These are phyloP conservation scores for Myotis planiceps DNA, from an alignment of 2,797 vertebrate species.

Conservation along the genomic window DNA sequence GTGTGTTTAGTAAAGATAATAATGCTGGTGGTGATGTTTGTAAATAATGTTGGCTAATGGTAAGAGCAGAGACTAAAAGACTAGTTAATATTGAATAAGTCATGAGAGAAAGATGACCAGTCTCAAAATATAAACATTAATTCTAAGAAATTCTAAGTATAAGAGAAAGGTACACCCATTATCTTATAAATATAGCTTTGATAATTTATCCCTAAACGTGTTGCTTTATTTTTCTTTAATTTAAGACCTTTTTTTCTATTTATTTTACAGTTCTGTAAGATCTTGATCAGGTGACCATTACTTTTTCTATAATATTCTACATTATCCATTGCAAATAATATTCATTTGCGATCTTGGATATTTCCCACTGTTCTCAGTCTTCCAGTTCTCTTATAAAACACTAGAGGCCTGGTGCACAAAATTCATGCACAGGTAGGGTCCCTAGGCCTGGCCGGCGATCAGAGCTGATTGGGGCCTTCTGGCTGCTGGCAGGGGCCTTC, in stretches of 20 bases:
- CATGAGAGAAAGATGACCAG: not conserved
- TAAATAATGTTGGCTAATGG: not conserved
- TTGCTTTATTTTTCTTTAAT: not conserved
- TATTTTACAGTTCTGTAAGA: not conserved
- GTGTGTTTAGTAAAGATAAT: not conserved
- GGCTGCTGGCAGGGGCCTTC: too few species aligned
- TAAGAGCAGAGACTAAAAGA: not conserved
- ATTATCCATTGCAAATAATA: not conserved
- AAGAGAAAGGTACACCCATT: not conserved
- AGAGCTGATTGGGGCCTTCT: too few species aligned
- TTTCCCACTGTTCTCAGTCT: not conserved
- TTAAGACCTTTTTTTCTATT: not conserved
- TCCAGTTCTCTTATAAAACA: not conserved
- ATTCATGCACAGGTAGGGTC: too few species aligned
- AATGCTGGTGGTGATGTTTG: not conserved
- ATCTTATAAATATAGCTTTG: not conserved
- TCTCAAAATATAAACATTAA: not conserved
- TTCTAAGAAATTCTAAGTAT: constrained; percentile 1
- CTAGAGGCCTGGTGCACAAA: too few species aligned
- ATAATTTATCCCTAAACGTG: not conserved
- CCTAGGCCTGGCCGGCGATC: too few species aligned
- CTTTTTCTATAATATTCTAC: not conserved
- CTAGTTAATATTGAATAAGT: not conserved
- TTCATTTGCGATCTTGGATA: not conserved
- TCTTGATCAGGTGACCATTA: not conserved